Conservation (phyloP, 2,888 invertebrate species). For the Spicauda simplicius region DNA sequence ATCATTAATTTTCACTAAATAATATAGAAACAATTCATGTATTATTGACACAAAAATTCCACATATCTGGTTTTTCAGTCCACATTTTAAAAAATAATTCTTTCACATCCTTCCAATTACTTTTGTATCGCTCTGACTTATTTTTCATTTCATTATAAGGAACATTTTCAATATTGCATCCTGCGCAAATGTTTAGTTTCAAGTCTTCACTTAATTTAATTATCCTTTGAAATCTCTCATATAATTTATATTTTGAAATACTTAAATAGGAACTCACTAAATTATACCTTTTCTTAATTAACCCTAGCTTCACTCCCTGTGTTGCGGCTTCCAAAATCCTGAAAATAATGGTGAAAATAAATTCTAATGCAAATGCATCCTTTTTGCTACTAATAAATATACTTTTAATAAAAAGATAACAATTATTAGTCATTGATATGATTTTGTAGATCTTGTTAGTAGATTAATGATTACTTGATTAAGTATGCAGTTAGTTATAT, state of each 20-base stretch:
- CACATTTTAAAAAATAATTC: slow-evolving; percentile 80
- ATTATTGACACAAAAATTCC: slow-evolving; percentile 62
- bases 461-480: too few species aligned
- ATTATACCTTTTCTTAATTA: slow-evolving; percentile 87
- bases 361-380: too few species aligned
- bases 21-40: slow-evolving; percentile 27
- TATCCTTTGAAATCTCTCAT: slow-evolving; percentile 73
- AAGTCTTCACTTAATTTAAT: slow-evolving; percentile 57
- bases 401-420: neutral
- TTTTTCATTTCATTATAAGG: slow-evolving; percentile 72
- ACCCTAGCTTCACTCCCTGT: slow-evolving; percentile 91
- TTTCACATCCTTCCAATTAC: slow-evolving; percentile 75
- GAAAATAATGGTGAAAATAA: slow-evolving; percentile 49
- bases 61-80: slow-evolving; percentile 83
- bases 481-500: too few species aligned
- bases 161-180: slow-evolving; percentile 47
- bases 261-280: slow-evolving; percentile 71
- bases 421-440: too few species aligned
- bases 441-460: too few species aligned
- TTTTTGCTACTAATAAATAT: too few species aligned
- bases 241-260: slow-evolving; percentile 84
- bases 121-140: slow-evolving; percentile 55
- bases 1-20: too few species aligned
- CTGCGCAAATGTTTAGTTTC: slow-evolving; percentile 48
- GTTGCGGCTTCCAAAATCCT: slow-evolving; percentile 90